Conservation (phyloP, 2,888 invertebrate genomes). For the Thelaira solivaga region DNA sequence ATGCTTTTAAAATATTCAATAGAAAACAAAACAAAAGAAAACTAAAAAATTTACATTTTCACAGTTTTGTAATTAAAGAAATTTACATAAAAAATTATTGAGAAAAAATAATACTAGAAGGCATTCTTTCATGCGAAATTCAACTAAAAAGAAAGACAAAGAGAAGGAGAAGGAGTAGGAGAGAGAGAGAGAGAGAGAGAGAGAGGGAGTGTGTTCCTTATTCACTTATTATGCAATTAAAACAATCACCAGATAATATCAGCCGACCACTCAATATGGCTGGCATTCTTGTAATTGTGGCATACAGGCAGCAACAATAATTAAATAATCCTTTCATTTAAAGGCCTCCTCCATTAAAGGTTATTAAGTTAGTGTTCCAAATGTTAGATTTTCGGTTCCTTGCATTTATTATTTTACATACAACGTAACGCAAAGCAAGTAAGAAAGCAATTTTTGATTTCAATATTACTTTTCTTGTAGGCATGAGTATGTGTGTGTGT, state of each 20-base stretch:
- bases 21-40: not conserved
- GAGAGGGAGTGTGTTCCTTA: no score
- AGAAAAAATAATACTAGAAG: slow-evolving; percentile 54
- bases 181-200: no score
- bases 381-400: not conserved
- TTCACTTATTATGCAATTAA: slow-evolving; percentile 48
- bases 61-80: slow-evolving; percentile 75
- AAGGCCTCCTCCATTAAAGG: slow-evolving; percentile 67
- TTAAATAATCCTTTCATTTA: slow-evolving; percentile 45
- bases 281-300: slow-evolving; percentile 43
- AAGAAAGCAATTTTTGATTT: slow-evolving; percentile 9
- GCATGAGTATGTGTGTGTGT: not conserved
- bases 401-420: not conserved
- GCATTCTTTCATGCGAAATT: slow-evolving; percentile 69
- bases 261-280: not conserved
- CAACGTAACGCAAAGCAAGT: no score
- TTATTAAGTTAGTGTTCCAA: slow-evolving; percentile 66
- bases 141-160: not conserved
- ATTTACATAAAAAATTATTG: slow-evolving; percentile 71
- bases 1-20: slow-evolving; percentile 17
- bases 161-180: no score
- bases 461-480: no score
- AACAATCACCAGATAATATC: slow-evolving; percentile 52
- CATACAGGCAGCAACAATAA: slow-evolving; percentile 30
- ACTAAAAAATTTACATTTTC: slow-evolving; percentile 65